These are phyloP conservation scores for Linurgus olivaceus DNA, from an alignment of 2,797 vertebrate species.

Conservation along the genomic window DNA sequence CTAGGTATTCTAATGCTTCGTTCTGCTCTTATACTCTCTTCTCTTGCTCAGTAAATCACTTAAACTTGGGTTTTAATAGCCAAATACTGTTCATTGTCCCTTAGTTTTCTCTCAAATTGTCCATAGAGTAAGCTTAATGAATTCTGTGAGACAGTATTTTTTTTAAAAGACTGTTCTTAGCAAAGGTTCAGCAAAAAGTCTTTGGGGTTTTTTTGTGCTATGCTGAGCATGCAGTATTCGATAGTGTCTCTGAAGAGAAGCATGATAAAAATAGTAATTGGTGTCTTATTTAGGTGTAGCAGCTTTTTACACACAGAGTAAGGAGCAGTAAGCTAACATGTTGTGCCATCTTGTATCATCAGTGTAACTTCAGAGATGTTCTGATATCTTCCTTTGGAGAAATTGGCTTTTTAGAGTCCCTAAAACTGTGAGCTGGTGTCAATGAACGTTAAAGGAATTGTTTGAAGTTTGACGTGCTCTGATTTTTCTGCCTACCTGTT, in stretches of 20 bases:
- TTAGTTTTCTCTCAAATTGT: neutral
- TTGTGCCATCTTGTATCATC: neutral
- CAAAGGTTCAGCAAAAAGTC: neutral
- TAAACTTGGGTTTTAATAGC: neutral
- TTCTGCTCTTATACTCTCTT: neutral
- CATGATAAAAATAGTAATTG: conserved; percentile 28
- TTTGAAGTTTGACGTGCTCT: neutral
- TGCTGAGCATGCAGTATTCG: neutral
- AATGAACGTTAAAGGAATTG: neutral
- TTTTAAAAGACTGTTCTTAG: neutral
- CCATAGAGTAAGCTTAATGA: neutral
- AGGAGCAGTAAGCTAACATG: neutral
- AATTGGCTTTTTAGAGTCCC: neutral
- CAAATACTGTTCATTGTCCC: neutral
- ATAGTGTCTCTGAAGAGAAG: neutral
- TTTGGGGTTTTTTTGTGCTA: neutral
- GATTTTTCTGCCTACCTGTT: neutral
- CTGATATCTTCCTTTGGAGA: neutral
- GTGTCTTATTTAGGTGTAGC: neutral
- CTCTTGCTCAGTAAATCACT: neutral
- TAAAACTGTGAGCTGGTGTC: neutral
- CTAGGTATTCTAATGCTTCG: neutral
- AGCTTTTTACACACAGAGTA: neutral
- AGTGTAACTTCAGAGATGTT: neutral
- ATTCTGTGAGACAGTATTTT: neutral